Percentiles rank a stretch among this genome's conserved stretches.
Evolutionary conservation across 2,797 vertebrate genomes (phyloP).

Genomic region (Rhinogobio ventralis): DNA sequence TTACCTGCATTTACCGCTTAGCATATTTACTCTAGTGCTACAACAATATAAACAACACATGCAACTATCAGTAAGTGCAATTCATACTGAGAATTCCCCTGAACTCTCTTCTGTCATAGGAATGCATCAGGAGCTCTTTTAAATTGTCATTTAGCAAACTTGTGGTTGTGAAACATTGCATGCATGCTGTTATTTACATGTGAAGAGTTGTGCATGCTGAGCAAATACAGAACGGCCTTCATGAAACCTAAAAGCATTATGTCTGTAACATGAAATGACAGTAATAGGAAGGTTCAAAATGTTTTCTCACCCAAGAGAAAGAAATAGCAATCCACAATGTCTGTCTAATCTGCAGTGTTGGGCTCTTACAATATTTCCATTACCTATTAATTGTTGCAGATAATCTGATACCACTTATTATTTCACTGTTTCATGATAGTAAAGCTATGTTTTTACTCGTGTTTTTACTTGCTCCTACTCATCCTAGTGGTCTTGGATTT

Average conservation of each 20-base stretch:
- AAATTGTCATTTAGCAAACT: neutral
- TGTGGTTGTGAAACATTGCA: constrained; percentile 1
- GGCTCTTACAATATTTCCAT: neutral
- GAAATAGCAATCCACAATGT: neutral
- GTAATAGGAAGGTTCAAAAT: neutral
- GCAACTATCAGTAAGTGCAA: neutral
- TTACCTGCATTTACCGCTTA: neutral
- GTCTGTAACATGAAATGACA: constrained; percentile 15
- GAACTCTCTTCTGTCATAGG: neutral
- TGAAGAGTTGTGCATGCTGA: constrained; percentile 3
- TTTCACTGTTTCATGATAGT: too few relatives aligned
- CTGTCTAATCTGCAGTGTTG: neutral
- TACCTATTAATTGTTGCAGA: neutral
- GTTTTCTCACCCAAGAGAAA: neutral
- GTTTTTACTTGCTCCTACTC: neutral
- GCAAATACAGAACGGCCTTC: neutral
- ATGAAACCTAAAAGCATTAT: neutral
- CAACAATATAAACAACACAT: neutral
- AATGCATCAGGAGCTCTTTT: neutral
- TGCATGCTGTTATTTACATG: constrained; percentile 10
- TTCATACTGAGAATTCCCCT: neutral
- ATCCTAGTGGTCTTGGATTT: neutral
- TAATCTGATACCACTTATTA: neutral
- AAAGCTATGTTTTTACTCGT: neutral
- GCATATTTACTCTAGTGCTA: neutral